Evolutionary conservation across 2,888 invertebrate genomes (phyloP), one percentile per base, ranked within the genome.

Genomic region (Aromia moschata): DNA sequence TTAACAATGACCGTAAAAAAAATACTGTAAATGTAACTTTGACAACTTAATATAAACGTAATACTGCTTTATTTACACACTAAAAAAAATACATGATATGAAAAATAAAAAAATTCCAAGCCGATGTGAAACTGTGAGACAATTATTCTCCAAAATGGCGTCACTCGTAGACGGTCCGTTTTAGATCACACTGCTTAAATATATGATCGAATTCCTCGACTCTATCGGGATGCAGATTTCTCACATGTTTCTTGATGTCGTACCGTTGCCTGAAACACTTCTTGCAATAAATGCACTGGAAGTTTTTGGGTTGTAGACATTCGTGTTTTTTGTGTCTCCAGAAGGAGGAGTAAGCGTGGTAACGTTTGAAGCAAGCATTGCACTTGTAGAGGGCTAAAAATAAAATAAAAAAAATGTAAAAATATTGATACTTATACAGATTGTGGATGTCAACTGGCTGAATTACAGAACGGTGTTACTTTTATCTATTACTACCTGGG

Each of bases 251-350:
- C 33, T 64, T 64, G 45, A 64, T 57, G 17, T 62, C 59, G 49
- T 64, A 64, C 5, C 56, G 53, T 47, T 64, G 59, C 1, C 60
- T 58, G 4, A 62, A 56, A 3, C 54, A 56, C n/a, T 49, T 59
- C 37, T 36, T 16, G 33, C 65, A 65, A 31, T 65, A 65, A 1
- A 54, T 52, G 36, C 64, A 65, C 25, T 51, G 31, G 11, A 51
- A 51, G 15, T 51, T 51, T 40, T 51, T 51, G 14, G 49, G 49
- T n/a, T 51, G 49, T 3, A 3, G 38, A 45, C 73, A 74, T 58
- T 72, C 73, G 45, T 69, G 70, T 51, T 62, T 67, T 15, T 64
- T 51, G 53, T 74, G 74, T 30, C 72, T 64, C 54, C 58, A 57
- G 25, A 73, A 45, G 11, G 65, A 70, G 4, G 64, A 58, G 16